Evolutionary conservation across 2,113 vertebrate species (phyloP), one percentile per base, ranked within the genome.

Genomic region (Neomonachus schauinslandi): DNA sequence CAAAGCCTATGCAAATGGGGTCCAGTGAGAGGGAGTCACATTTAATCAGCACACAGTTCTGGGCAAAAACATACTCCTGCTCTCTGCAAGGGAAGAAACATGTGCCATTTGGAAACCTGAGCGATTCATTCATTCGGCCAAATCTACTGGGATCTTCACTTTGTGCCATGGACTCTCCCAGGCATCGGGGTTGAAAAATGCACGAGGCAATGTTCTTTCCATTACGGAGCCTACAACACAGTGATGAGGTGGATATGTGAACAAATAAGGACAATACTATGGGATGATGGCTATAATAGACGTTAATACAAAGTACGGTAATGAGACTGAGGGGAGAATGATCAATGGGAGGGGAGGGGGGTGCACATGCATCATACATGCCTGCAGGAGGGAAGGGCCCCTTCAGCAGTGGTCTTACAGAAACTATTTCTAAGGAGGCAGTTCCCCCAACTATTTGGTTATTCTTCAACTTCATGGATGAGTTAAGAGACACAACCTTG

Each of bases 291-390:
- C 74, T 4, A 0, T 24, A 14, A 4, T 0, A 16, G 22, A 22
- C n/a, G 31, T 63, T 7, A 84, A 79, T 65, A n/a, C 15, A 42
- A 53, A 69, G 36, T 36, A 69, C 26, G 24, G 3, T 19, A 31
- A 13, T 7, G 59, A 91, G 49, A 36, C 9, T 4, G 18, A n/a
- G 3, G 46, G n/a, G 55, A 31, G n/a, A 80, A 46, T 0, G 15
- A 36, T 21, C 7, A 7, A 0, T 33, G 39, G 26, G 28, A 21
- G 3, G 7, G 65, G 7, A 7, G 15, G 26, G 1, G 42, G 2
- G n/a, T 6, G 12, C 11, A 42, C 36, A 42, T 2, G 22, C 22
- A 42, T 42, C 71, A 33, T 26, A 26, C 18, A 1, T 19, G 46
- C 28, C 15, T 31, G 74, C 74, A 42, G n/a, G 69, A 31, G 10